Evolutionary conservation across 2,888 invertebrate genomes (phyloP).

Genomic region (Drosophila bunnanda): DNA sequence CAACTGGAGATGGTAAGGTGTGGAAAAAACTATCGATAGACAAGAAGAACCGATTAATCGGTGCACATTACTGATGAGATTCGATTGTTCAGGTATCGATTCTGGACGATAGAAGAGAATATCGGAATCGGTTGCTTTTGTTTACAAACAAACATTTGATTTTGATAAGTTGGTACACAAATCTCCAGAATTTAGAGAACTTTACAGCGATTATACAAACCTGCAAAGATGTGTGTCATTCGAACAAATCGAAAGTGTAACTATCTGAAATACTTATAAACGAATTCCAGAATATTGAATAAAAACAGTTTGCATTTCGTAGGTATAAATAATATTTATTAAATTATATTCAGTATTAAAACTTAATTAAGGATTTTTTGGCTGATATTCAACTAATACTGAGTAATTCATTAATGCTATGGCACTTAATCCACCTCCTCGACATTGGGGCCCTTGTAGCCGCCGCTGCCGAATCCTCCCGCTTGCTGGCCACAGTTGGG

Average conservation of each 20-base stretch:
- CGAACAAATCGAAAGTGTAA: neutral
- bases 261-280: neutral
- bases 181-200: neutral
- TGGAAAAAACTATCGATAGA: constrained; percentile 6
- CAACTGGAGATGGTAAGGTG: constrained; percentile 32
- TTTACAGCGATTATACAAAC: neutral
- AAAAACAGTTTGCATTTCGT: neutral
- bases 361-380: neutral
- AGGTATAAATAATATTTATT: constrained; percentile 1
- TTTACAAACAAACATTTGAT: constrained; percentile 1
- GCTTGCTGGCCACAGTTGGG: constrained; percentile 3
- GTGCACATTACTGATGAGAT: no score
- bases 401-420: neutral
- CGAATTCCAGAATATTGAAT: neutral
- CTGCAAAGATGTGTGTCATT: neutral
- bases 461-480: constrained; percentile 1
- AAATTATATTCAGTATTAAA: neutral
- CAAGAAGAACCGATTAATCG: neutral
- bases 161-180: neutral
- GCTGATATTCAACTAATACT: neutral
- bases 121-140: neutral
- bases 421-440: constrained; percentile 1
- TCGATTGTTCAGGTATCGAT: neutral
- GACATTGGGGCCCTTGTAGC: constrained; percentile 4
- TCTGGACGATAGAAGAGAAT: no score